Percentiles rank a stretch among this genome's conserved stretches.
These are phyloP conservation scores for Campylomormyrus tamandua DNA, from an alignment of 2,113 vertebrate species.

Conservation along the genomic window DNA sequence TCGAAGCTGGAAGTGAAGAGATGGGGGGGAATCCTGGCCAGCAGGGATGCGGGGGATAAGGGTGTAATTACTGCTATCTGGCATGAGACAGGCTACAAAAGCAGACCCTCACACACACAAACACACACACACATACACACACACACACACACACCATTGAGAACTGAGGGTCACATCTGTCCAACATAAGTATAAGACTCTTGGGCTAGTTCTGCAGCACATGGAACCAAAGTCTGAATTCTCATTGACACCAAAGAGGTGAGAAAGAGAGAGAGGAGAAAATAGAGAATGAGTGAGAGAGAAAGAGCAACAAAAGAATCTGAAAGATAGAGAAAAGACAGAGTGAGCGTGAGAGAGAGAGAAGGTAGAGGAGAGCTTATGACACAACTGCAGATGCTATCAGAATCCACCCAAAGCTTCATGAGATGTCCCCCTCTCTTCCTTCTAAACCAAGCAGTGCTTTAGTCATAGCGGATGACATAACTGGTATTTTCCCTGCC, in stretches of 20 bases:
- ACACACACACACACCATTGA: background rate
- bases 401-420: background rate
- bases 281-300: background rate
- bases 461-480: background rate
- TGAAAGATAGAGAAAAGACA: background rate
- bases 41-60: background rate
- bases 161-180: background rate
- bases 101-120: background rate
- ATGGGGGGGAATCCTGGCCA: background rate
- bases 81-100: background rate
- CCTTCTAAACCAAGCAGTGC: background rate
- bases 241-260: too few relatives aligned
- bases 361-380: background rate
- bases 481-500: background rate
- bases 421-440: background rate
- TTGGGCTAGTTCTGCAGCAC: background rate
- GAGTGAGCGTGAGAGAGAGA: background rate
- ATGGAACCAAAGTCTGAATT: background rate
- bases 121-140: background rate
- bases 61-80: background rate
- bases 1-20: slow-evolving; percentile 3
- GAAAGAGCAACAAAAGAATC: background rate
- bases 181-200: background rate
- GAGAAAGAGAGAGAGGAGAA: background rate
- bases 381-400: background rate